These are phyloP conservation scores for Apotomis turbidana DNA, from an alignment of 2,888 invertebrate genomes.

Conservation along the genomic window DNA sequence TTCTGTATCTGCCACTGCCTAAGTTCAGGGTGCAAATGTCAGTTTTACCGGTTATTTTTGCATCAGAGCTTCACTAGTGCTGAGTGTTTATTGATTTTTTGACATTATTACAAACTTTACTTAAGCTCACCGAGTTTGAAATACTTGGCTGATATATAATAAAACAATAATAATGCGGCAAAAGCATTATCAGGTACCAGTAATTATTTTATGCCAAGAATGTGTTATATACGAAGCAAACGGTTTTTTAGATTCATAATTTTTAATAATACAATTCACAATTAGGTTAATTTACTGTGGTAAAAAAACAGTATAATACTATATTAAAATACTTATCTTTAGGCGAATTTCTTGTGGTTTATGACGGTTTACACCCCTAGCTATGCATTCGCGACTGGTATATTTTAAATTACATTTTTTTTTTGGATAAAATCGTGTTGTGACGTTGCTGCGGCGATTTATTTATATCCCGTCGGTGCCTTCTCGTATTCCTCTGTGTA, in stretches of 20 bases:
- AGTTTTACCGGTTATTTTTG: constrained; percentile 23
- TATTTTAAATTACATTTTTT: not conserved
- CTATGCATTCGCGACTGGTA: constrained; percentile 22
- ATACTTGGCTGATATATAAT: constrained; percentile 27
- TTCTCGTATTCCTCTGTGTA: not conserved
- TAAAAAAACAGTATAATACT: constrained; percentile 13
- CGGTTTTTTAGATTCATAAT: not conserved
- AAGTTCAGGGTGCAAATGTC: not conserved
- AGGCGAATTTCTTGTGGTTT: not conserved
- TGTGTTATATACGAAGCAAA: not conserved
- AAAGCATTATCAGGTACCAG: constrained; percentile 18
- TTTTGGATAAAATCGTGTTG: not conserved
- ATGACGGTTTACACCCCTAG: not conserved
- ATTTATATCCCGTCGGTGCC: constrained; percentile 1
- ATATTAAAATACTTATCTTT: not conserved
- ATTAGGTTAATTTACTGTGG: constrained; percentile 14
- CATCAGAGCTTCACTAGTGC: constrained; percentile 2
- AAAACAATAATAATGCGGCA: constrained; percentile 25
- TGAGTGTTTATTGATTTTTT: constrained; percentile 66
- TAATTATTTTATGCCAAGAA: constrained; percentile 1
- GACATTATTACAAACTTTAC: constrained; percentile 58
- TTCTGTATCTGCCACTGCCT: too few relatives aligned
- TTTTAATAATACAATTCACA: not conserved
- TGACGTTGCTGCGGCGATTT: constrained; percentile 29
- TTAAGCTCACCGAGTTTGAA: constrained; percentile 43